Evolutionary conservation across 2,888 invertebrate species (phyloP), one percentile per base, ranked within the genome.

Genomic region (Julus scanicus): DNA sequence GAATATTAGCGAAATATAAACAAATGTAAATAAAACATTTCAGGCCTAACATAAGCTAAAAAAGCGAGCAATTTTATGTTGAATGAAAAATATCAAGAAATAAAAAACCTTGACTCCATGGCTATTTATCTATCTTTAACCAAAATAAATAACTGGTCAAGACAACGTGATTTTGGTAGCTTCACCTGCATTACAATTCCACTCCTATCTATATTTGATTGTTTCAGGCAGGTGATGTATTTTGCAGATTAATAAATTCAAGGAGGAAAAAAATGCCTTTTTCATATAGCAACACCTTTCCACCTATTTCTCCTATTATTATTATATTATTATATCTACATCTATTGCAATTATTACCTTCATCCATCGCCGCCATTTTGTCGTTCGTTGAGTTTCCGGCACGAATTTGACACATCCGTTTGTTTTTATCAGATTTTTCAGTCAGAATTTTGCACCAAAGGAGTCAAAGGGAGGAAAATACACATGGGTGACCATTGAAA

Each of bases 131-230:
- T 15, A 2, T 37, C 80, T 80, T 80, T 29, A 39, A 15, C 11
- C 37, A 80, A 80, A 80, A 37, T 13, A 80, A 80, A 80, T 37
- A 80, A 80, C 37, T 80, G 37, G 80, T 37, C 80, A 80, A 39
- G 80, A 80, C 71, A 20, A 29, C 80, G 13, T 37, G 44, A 44
- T 8, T 29, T 71, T 9, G 29, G 80, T 39, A 37, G 80, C 80
- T 80, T 80, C 80, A 80, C 80, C 80, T 80, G 80, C 37, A 80
- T 80, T 37, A 80, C 80, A 80, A 80, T 80, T 80, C 37, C 80
- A 13, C 13, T 80, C 80, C 80, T 80, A 80, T 80, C 15, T 13
- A 80, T 9, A n/a, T 1, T 13, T 37, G 37, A 80, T 37, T 80
- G 80, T 80, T 80, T 39, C 37, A 80, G 29, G 11, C 80, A 80